Base-by-base conservation (phyloP, 2,113 vertebrate species). In the Calyptomena viridis region DNA sequence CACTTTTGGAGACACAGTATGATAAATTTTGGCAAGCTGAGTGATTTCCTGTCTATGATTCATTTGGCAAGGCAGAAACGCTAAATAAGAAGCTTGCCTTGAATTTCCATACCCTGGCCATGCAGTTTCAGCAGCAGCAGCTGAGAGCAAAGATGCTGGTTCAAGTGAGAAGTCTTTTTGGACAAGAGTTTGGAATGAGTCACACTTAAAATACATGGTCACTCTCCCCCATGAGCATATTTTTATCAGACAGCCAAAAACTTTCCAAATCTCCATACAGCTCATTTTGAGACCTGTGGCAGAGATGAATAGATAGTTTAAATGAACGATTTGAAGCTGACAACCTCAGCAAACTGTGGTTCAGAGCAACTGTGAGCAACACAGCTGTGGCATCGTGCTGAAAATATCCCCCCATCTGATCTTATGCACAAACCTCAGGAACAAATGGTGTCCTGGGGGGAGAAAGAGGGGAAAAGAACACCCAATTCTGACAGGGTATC, bases 1-100 rank as follows among this genome's bases (percentile, higher is more conserved):
- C 95, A 97, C 90, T 97, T 97, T 95, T 90, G 93, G 97, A 97
- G 90, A 91, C 93, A 68, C 94, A 96, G 96, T 97, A 76, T 90
- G 95, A 96, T 96, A 95, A 95, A 96, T 97, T 96, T 60, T 97
- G 97, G 96, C 96, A 97, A 90, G 96, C 93, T n/a, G 87, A 87
- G 79, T 84, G 93, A 84, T 96, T 97, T 95, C 95, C 93, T 95
- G 93, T 92, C 96, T 96, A 44, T 85, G 93, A 95, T 93, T 94
- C 93, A 52, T 71, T 97, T 96, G 94, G 95, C 96, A 96, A 96
- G 72, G 69, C 84, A 91, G 86, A 91, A 92, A 95, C 87, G 81
- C 78, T 93, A 96, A 96, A 95, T 78, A 97, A 97, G 94, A 94
- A 93, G 72, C 81, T 91, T 80, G 93, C 68, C 88, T 94, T 75